These are phyloP conservation scores for Equus quagga DNA, from an alignment of 2,113 vertebrate species.

Conservation along the genomic window DNA sequence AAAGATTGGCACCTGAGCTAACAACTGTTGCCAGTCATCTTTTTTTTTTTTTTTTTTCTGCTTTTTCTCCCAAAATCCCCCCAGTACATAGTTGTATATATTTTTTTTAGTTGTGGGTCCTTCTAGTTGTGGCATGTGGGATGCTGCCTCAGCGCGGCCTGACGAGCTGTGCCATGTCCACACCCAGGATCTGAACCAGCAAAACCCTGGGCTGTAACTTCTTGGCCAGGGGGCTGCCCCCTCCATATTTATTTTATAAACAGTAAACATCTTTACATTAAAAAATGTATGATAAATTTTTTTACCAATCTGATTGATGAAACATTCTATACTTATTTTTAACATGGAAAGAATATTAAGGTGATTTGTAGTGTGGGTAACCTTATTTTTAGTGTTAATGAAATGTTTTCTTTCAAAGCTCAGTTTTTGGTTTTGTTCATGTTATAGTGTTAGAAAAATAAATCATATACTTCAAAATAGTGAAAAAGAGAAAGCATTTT, in stretches of 20 bases:
- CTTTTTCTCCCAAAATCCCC: no score
- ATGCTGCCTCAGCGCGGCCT: no score
- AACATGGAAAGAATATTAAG: background rate
- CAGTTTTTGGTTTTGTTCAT: constrained; percentile 15
- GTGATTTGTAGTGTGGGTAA: background rate
- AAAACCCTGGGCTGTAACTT: no score
- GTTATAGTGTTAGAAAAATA: background rate
- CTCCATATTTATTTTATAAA: constrained; percentile 9
- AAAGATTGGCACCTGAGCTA: no score
- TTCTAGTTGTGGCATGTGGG: no score
- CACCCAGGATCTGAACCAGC: no score
- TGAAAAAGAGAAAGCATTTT: background rate
- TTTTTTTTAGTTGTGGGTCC: no score
- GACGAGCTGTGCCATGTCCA: no score
- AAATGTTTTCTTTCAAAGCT: background rate
- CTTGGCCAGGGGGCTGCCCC: no score
- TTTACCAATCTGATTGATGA: background rate
- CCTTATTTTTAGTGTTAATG: constrained; percentile 19
- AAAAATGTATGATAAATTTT: constrained; percentile 10
- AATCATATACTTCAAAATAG: background rate
- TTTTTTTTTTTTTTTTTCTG: no score
- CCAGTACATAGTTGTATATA: no score
- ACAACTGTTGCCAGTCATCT: no score
- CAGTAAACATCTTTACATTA: constrained; percentile 13
- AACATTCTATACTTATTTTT: background rate